Evolutionary conservation across 2,113 vertebrate species (phyloP).

Genomic region (Lucifuga dentata): DNA sequence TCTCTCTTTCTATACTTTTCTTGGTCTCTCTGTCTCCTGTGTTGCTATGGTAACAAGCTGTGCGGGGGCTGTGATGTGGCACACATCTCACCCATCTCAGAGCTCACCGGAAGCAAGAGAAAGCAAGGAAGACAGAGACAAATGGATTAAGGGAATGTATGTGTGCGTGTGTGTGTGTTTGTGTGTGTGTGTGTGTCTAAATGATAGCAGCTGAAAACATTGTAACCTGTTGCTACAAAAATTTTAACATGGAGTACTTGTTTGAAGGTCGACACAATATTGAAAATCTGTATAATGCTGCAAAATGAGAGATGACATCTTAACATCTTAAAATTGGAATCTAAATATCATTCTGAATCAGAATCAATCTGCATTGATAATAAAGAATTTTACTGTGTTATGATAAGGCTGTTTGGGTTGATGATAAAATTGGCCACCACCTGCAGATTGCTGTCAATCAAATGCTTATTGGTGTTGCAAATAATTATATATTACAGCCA

Average conservation of each 20-base stretch:
- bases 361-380: neutral
- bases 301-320: neutral
- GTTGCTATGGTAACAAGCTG: slow-evolving; percentile 79
- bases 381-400: neutral
- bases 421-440: slow-evolving; percentile 25
- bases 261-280: no score
- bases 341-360: neutral
- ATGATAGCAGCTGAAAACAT: neutral
- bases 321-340: neutral
- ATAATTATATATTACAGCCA: slow-evolving; percentile 17
- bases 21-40: slow-evolving; percentile 62
- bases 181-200: neutral
- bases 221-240: no score
- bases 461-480: slow-evolving; percentile 2
- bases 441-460: slow-evolving; percentile 22
- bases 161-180: neutral
- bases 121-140: slow-evolving; percentile 44
- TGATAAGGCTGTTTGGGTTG: neutral
- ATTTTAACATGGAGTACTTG: no score
- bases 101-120: slow-evolving; percentile 52
- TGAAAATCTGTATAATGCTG: no score
- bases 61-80: slow-evolving; percentile 73
- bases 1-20: slow-evolving; percentile 5
- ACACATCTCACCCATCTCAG: slow-evolving; percentile 66
- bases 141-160: slow-evolving; percentile 23